A percentile compares a stretch with the other conserved stretches of the same genome.
These are phyloP conservation scores for Andrena fulva DNA, from an alignment of 2,888 invertebrate genomes.

Conservation along the genomic window DNA sequence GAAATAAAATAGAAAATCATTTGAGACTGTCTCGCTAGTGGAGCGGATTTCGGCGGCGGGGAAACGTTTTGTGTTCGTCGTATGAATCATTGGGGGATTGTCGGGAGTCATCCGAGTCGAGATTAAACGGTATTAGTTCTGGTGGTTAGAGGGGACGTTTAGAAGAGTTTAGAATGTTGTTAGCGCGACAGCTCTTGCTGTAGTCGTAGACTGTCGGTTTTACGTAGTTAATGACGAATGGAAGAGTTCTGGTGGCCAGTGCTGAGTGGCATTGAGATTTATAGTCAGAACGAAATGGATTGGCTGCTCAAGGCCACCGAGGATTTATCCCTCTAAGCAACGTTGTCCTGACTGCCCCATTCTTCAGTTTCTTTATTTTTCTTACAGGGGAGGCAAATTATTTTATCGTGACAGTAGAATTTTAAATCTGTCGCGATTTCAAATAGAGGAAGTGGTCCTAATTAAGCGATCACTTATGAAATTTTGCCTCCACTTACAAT, in stretches of 20 bases:
- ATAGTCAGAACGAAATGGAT: neutral
- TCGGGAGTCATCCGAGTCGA: neutral
- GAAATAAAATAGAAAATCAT: slow-evolving; percentile 84
- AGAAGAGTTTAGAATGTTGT: neutral
- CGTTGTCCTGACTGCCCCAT: too few relatives aligned
- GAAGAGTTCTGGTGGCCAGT: neutral
- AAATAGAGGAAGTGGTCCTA: too few relatives aligned
- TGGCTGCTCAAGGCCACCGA: neutral
- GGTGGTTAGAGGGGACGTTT: slow-evolving; percentile 20
- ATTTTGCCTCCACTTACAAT: too few relatives aligned
- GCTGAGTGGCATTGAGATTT: neutral
- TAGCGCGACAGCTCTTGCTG: slow-evolving; percentile 20
- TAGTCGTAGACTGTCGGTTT: slow-evolving; percentile 5
- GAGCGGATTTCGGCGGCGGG: slow-evolving; percentile 25
- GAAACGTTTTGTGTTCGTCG: neutral
- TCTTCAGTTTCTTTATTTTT: too few relatives aligned
- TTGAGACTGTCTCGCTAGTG: slow-evolving; percentile 59
- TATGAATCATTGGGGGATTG: slow-evolving; percentile 3
- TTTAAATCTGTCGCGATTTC: too few relatives aligned
- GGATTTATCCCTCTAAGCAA: too few relatives aligned
- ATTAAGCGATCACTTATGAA: too few relatives aligned
- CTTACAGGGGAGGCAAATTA: too few relatives aligned
- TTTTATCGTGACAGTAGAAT: too few relatives aligned
- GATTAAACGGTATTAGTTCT: slow-evolving; percentile 35
- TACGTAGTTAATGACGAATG: slow-evolving; percentile 21